These are phyloP conservation scores for Cynopterus sphinx DNA, from an alignment of 2,797 vertebrate species.

Conservation along the genomic window DNA sequence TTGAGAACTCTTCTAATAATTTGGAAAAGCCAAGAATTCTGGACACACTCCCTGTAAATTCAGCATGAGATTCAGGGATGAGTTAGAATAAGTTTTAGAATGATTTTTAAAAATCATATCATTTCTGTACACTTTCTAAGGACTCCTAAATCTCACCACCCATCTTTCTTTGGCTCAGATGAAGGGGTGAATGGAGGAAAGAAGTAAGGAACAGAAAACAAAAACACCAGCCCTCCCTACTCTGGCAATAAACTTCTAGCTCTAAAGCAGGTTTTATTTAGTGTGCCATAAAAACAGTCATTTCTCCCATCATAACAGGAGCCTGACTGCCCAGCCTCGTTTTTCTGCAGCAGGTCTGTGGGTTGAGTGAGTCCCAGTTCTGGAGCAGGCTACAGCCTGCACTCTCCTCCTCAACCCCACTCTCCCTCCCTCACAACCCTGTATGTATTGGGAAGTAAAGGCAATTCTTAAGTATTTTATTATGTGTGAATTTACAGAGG, in stretches of 20 bases:
- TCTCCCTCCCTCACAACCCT: neutral
- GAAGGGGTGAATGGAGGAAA: neutral
- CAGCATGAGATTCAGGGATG: neutral
- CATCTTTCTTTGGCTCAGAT: neutral
- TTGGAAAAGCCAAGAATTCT: constrained; percentile 27
- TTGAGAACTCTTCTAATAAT: constrained; percentile 43
- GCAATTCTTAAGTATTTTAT: constrained; percentile 80
- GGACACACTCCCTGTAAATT: neutral
- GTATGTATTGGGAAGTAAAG: constrained; percentile 78
- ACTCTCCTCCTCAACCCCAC: neutral
- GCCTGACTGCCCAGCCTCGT: constrained; percentile 77
- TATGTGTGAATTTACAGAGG: constrained; percentile 73
- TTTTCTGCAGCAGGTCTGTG: constrained; percentile 79
- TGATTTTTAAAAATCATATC: neutral
- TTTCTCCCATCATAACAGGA: constrained; percentile 86
- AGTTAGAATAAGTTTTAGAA: neutral
- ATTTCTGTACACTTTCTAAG: constrained; percentile 20
- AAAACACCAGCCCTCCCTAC: constrained; percentile 59
- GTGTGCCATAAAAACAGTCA: constrained; percentile 83
- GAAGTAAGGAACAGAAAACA: constrained; percentile 20
- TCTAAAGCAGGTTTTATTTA: constrained; percentile 86
- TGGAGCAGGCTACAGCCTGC: neutral
- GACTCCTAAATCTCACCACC: neutral
- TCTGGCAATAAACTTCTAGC: constrained; percentile 80
- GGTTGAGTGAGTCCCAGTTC: constrained; percentile 61